Evolutionary conservation across 1,140 invertebrate species (phyloP).

Genomic region (Drosophila prosaltans): DNA sequence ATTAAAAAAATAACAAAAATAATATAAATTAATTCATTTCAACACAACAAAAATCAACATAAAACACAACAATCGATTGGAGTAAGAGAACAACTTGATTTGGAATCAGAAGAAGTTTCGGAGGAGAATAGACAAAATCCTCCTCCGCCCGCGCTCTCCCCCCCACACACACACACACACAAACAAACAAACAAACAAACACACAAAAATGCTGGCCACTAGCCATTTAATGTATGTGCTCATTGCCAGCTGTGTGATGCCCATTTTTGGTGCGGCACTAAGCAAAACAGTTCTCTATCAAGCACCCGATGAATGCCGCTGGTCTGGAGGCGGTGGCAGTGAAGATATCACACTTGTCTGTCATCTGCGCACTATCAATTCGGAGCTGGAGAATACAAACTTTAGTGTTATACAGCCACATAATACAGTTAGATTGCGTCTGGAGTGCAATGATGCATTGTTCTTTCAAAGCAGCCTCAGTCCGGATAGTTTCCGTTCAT

Average conservation of each 20-base stretch:
- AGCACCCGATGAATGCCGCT: constrained; percentile 93
- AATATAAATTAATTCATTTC: constrained; percentile 30
- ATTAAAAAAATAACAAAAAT: constrained; percentile 21
- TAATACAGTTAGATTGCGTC: constrained; percentile 90
- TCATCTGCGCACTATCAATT: constrained; percentile 92
- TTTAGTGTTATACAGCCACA: constrained; percentile 94
- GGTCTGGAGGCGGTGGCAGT: constrained; percentile 87
- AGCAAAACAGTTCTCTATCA: constrained; percentile 90
- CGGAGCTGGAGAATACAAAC: constrained; percentile 94
- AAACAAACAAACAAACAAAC: too few relatives aligned
- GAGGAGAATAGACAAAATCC: background rate
- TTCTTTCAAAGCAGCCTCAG: constrained; percentile 94
- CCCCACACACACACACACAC: too few relatives aligned
- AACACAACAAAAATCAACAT: constrained; percentile 23
- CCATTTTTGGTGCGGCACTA: constrained; percentile 87
- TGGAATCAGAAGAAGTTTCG: constrained; percentile 3
- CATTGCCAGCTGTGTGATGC: constrained; percentile 87
- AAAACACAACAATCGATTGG: background rate
- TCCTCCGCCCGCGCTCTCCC: too few relatives aligned
- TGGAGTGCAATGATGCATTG: constrained; percentile 92
- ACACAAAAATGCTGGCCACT: constrained; percentile 65
- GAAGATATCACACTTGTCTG: constrained; percentile 91
- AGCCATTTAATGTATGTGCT: constrained; percentile 72
- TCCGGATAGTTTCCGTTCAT: constrained; percentile 91
- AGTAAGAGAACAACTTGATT: constrained; percentile 17